Percentiles rank a stretch among this genome's conserved stretches.
Conservation (phyloP, 2,797 vertebrate species). For the Semotilus atromaculatus region DNA sequence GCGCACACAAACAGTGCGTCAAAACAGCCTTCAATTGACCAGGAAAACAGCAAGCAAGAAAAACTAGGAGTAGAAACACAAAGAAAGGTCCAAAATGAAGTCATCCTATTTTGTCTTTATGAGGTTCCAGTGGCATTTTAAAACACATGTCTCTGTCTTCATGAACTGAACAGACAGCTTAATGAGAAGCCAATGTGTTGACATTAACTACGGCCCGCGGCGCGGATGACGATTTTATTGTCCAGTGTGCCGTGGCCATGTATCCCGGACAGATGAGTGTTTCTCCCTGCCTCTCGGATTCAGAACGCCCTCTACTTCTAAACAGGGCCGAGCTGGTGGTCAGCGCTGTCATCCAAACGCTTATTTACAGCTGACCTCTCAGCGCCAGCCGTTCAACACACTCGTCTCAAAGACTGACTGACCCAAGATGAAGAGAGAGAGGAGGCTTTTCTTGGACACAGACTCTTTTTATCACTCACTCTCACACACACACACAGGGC, state of each 20-base stretch:
- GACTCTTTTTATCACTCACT: not conserved
- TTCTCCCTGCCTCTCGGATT: slow-evolving; percentile 7
- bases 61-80: slow-evolving; percentile 13
- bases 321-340: slow-evolving; percentile 47
- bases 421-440: slow-evolving; percentile 42
- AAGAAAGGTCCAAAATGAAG: slow-evolving; percentile 23
- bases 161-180: slow-evolving; percentile 13
- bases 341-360: slow-evolving; percentile 48
- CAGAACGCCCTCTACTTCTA: not conserved
- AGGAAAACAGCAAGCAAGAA: not conserved
- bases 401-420: slow-evolving; percentile 38
- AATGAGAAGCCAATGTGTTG: slow-evolving; percentile 24
- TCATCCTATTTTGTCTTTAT: slow-evolving; percentile 21
- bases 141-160: slow-evolving; percentile 13
- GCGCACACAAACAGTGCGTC: not conserved
- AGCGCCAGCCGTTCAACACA: slow-evolving; percentile 47
- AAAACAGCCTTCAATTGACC: not conserved
- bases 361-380: slow-evolving; percentile 49
- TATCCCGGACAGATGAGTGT: not conserved
- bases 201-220: slow-evolving; percentile 28
- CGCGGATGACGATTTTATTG: slow-evolving; percentile 28
- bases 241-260: slow-evolving; percentile 35
- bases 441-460: slow-evolving; percentile 33
- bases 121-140: slow-evolving; percentile 41
- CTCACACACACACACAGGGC: not conserved